phyloP scores from a whole-genome alignment of 2,113 vertebrate genomes.

The Carassius carassius region DNA sequence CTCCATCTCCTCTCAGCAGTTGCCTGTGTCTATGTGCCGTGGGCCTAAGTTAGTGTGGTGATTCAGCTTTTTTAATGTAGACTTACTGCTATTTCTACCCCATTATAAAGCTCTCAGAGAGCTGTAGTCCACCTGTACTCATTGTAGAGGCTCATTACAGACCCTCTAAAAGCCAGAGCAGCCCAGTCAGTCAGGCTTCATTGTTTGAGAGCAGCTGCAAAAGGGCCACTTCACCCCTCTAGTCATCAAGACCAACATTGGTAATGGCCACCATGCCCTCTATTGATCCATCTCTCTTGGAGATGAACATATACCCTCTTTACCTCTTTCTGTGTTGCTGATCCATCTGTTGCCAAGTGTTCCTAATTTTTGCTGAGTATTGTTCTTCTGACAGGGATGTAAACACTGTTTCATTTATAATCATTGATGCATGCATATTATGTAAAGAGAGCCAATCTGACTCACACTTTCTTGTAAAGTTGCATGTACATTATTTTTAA shows the following conservation, averaged over 20 bases:
- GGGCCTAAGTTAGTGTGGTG: conserved; percentile 14
- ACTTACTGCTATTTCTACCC: conserved; percentile 30
- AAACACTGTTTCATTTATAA: conserved; percentile 17
- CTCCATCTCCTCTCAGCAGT: background rate
- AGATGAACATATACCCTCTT: conserved; percentile 4
- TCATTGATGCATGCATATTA: background rate
- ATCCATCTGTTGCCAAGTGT: conserved; percentile 29
- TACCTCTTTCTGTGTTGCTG: background rate
- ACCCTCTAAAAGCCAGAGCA: conserved; percentile 35
- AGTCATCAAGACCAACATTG: conserved; percentile 37
- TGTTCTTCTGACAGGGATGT: background rate
- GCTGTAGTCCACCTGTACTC: conserved; percentile 30
- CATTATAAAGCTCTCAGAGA: conserved; percentile 39
- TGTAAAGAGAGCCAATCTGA: background rate
- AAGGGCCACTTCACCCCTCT: conserved; percentile 35
- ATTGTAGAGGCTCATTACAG: conserved; percentile 28
- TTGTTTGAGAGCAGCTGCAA: conserved; percentile 38
- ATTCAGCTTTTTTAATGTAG: conserved; percentile 40
- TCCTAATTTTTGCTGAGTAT: conserved; percentile 30
- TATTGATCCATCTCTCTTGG: conserved; percentile 32
- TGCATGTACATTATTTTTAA: no score
- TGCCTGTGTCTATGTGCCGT: background rate
- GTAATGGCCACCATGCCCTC: conserved; percentile 41
- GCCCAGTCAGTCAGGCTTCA: conserved; percentile 28
- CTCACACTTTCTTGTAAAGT: no score